A percentile compares a stretch with the other conserved stretches of the same genome.
Conservation (phyloP, 2,113 vertebrate species). For the Antennarius striatus region DNA sequence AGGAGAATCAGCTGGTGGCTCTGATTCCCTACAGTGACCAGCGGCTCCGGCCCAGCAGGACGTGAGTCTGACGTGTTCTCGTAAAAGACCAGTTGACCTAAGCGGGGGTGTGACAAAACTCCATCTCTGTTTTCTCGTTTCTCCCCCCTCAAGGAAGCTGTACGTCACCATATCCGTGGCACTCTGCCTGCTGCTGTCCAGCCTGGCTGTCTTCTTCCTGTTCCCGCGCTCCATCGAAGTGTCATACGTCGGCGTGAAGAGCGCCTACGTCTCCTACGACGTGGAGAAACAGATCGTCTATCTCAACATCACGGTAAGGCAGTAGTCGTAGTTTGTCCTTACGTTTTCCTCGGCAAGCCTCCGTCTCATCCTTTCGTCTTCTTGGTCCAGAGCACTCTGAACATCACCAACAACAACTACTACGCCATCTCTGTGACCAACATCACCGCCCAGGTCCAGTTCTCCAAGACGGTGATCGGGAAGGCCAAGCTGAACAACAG, state of each 20-base stretch:
- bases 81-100: background rate
- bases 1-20: conserved; percentile 98
- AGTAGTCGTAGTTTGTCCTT: background rate
- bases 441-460: conserved; percentile 93
- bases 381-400: conserved; percentile 86
- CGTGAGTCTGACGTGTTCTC: conserved; percentile 79
- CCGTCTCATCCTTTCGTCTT: background rate
- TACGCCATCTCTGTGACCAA: conserved; percentile 92
- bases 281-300: conserved; percentile 84
- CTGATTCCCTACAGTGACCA: conserved; percentile 98
- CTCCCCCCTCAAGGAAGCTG: conserved; percentile 79
- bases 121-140: conserved; percentile 35
- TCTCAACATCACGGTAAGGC: conserved; percentile 94
- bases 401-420: conserved; percentile 98
- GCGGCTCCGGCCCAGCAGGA: conserved; percentile 90
- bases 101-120: background rate
- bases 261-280: conserved; percentile 90
- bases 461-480: conserved; percentile 94
- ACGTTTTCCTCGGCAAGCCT: background rate
- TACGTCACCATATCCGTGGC: conserved; percentile 93
- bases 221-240: conserved; percentile 96
- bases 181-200: conserved; percentile 91
- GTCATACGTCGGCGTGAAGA: conserved; percentile 93
- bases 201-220: conserved; percentile 94
- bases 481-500: conserved; percentile 89